Evolutionary conservation across 2,888 invertebrate genomes (phyloP).

Genomic region (Oscheius onirici): DNA sequence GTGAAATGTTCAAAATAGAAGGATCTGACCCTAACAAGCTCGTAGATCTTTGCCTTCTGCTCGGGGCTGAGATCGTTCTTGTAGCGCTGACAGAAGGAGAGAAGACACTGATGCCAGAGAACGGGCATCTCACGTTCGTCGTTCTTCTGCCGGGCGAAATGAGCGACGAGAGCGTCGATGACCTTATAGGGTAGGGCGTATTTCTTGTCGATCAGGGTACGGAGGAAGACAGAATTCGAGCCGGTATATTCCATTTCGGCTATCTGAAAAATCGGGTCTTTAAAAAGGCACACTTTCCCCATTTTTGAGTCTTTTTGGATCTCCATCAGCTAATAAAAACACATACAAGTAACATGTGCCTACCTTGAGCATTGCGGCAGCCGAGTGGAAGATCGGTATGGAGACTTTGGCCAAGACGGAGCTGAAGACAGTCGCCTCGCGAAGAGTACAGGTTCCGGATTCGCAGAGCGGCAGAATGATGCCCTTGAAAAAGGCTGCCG

Average conservation of each 20-base stretch:
- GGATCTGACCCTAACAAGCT: constrained; percentile 76
- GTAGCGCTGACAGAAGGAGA: constrained; percentile 93
- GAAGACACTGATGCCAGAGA: constrained; percentile 93
- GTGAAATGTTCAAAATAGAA: too few species aligned
- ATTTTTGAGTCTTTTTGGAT: too few species aligned
- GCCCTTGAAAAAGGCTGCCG: constrained; percentile 97
- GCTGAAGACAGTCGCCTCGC: constrained; percentile 94
- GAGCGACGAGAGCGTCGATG: constrained; percentile 91
- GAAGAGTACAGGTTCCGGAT: constrained; percentile 90
- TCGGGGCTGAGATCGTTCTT: constrained; percentile 92
- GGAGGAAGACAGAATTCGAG: constrained; percentile 91
- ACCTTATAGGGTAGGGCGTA: constrained; percentile 95
- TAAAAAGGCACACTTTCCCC: constrained; percentile 6
- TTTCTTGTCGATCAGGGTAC: constrained; percentile 94
- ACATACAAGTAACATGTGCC: constrained; percentile 11
- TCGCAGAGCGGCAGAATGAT: constrained; percentile 78
- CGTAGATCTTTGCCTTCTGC: constrained; percentile 86
- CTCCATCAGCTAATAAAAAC: background rate
- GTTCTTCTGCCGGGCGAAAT: constrained; percentile 87
- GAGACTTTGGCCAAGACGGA: constrained; percentile 90
- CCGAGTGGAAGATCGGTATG: constrained; percentile 92
- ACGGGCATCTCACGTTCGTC: constrained; percentile 89
- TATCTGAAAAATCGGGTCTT: constrained; percentile 79
- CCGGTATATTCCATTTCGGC: constrained; percentile 97
- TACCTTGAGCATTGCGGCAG: constrained; percentile 81